Conservation (phyloP, 2,797 vertebrate species). For the Rhinophrynus dorsalis region DNA sequence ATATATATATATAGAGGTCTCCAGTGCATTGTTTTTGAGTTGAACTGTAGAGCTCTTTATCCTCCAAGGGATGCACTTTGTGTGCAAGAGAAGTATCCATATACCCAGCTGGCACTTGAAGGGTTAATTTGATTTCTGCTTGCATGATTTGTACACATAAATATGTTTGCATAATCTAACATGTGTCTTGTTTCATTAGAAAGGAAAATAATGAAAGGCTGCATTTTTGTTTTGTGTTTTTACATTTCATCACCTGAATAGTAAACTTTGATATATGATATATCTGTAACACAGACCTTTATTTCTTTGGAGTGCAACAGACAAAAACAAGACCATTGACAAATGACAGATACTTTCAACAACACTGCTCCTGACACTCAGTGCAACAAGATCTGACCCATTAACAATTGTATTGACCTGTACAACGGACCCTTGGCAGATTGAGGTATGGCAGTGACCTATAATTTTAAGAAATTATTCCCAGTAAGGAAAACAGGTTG, state of each 20-base stretch:
- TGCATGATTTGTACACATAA: neutral
- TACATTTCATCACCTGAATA: conserved; percentile 13
- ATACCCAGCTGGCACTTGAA: too few relatives aligned
- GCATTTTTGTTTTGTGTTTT: neutral
- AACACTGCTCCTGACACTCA: conserved; percentile 46
- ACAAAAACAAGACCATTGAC: conserved; percentile 31
- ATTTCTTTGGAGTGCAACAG: conserved; percentile 15
- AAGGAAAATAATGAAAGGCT: neutral
- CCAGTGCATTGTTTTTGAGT: too few relatives aligned
- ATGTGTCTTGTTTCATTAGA: neutral
- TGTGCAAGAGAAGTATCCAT: too few relatives aligned
- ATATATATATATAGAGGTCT: too few relatives aligned
- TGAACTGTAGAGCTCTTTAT: too few relatives aligned
- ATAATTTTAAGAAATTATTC: conserved; percentile 80
- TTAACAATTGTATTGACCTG: conserved; percentile 48
- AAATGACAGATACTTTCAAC: conserved; percentile 39
- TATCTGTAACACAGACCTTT: conserved; percentile 22
- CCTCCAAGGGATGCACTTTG: too few relatives aligned
- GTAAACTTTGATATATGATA: conserved; percentile 47
- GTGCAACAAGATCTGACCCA: conserved; percentile 54
- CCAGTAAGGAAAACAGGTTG: conserved; percentile 74
- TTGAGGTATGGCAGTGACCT: conserved; percentile 73
- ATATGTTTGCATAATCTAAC: neutral
- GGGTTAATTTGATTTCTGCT: too few relatives aligned
- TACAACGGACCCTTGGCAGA: conserved; percentile 67